Conservation (phyloP, 2,797 vertebrate species). For the Dendrocincla tyrannina region DNA sequence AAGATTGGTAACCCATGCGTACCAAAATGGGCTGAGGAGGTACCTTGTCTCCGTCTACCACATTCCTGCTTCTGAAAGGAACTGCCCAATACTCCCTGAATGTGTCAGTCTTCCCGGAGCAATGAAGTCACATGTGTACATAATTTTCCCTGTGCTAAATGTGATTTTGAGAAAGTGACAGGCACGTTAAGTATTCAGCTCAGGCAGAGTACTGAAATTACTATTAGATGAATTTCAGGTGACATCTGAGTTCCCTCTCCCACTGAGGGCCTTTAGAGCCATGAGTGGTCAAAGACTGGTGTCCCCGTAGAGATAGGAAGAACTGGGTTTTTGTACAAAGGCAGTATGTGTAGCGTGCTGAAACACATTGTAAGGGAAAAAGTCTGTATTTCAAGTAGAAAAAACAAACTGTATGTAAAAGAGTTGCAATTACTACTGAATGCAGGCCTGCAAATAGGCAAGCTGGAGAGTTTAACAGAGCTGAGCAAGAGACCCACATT, state of each 20-base stretch:
- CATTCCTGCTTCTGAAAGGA: background rate
- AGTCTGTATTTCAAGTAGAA: background rate
- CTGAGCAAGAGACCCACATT: background rate
- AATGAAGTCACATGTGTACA: background rate
- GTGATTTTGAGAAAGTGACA: background rate
- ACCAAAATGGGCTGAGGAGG: background rate
- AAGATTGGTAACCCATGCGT: background rate
- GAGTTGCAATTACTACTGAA: background rate
- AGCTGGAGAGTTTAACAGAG: background rate
- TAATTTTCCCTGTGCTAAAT: background rate
- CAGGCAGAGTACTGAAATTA: background rate
- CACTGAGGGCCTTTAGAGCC: background rate
- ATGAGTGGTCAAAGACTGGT: background rate
- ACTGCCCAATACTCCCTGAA: background rate
- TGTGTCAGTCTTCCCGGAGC: background rate
- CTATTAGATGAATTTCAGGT: background rate
- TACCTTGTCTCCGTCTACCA: background rate
- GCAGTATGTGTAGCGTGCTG: background rate
- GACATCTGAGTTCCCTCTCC: background rate
- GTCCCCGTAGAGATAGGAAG: background rate
- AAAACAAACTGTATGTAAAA: background rate
- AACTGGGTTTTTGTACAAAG: background rate
- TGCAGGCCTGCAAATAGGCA: background rate
- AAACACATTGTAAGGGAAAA: background rate
- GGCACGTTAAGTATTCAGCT: background rate